Evolutionary conservation across 2,113 vertebrate species (phyloP).

Genomic region (Phyllostomus discolor): DNA sequence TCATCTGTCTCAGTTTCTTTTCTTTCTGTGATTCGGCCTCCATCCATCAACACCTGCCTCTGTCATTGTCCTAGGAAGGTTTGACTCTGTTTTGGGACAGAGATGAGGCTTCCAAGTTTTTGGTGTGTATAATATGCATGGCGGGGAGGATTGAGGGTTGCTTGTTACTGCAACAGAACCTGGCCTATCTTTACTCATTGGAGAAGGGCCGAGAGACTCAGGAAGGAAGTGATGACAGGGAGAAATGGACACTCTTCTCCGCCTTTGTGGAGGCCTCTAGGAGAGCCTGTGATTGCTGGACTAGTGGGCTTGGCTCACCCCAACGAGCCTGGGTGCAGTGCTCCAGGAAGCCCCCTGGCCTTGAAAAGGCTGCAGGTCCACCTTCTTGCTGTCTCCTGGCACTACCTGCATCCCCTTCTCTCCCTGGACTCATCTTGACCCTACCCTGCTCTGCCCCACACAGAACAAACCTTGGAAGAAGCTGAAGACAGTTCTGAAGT

Average conservation of each 20-base stretch:
- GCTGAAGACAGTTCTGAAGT: conserved; percentile 89
- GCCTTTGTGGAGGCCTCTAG: neutral
- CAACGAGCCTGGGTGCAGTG: neutral
- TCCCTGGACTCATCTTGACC: neutral
- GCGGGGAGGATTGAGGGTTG: neutral
- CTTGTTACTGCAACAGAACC: neutral
- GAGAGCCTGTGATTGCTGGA: neutral
- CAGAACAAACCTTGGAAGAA: conserved; percentile 89
- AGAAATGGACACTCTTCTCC: neutral
- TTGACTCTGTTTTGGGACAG: neutral
- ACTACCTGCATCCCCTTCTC: neutral
- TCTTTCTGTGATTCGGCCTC: neutral
- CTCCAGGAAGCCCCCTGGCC: conserved; percentile 17
- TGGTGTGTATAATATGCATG: neutral
- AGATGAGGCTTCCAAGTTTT: neutral
- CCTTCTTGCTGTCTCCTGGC: neutral
- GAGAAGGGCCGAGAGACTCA: conserved; percentile 66
- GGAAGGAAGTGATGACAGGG: neutral
- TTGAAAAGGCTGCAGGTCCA: neutral
- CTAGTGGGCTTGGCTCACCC: neutral
- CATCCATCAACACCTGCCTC: neutral
- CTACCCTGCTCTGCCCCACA: neutral
- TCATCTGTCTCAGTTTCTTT: neutral
- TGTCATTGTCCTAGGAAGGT: neutral
- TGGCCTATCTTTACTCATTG: neutral